Evolutionary conservation across 2,888 invertebrate genomes (phyloP), one percentile per base, ranked within the genome.

Genomic region (Oscheius myriophilus): DNA sequence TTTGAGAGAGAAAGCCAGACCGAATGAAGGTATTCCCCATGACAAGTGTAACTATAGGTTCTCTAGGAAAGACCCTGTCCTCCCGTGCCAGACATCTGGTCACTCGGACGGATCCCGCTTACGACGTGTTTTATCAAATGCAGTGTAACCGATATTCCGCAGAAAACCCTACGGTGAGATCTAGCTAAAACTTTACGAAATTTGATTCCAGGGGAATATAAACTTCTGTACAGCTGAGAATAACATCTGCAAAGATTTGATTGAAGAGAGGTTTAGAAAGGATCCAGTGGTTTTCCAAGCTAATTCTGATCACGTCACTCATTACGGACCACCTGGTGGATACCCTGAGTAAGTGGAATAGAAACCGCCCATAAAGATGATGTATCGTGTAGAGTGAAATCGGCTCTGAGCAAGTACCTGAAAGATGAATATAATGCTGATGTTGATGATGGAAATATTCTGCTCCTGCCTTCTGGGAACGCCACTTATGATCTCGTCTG

Each of bases 201-300:
- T 1, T 12, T 16, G 9, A 14, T 66, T 76, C 41, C 53, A 75
- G 70, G 81, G 81, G 23, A 79, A 79, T 54, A 69, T 81, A 42
- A 79, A 81, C 65, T 71, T 80, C 25, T 80, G 81, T 66, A 79
- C 81, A 21, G 81, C 80, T 33, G 79, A 79, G 65, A 81, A 81
- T 69, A 76, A 78, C 69, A 58, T 81, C 16, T 81, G 81, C 71
- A 76, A 75, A 11, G 76, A 77, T 39, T 70, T 81, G 51, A 62
- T 81, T n/a, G 67, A 71, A 33, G 76, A 80, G 39, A 71, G 67
- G 33, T 73, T 73, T 65, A 70, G 71, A 61, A 67, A 72, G 54
- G 64, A 72, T 61, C 69, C 70, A 16, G 76, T 71, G 18, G 26
- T 76, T 42, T 76, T 72, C 54, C 53, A 68, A 43, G 72, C 76